Conservation (phyloP, 2,888 invertebrate species). For the Stenolophus ochropezus region DNA sequence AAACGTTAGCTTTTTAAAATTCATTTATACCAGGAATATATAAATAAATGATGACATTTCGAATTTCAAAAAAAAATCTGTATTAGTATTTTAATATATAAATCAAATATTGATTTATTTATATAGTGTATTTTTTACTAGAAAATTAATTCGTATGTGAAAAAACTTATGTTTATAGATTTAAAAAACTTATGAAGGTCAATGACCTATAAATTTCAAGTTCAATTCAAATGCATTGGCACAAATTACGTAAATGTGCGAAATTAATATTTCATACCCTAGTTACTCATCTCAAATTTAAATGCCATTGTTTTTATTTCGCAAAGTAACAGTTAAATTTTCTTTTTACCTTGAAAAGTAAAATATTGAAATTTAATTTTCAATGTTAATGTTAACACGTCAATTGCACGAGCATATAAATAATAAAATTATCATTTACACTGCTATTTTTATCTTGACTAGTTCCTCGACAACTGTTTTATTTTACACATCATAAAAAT, state of each 20-base stretch:
- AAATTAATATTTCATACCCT: background rate
- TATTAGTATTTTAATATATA: too few relatives aligned
- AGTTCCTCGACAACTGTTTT: background rate
- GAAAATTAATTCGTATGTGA: background rate
- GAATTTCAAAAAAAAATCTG: too few relatives aligned
- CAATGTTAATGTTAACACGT: background rate
- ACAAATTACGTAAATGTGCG: background rate
- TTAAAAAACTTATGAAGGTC: too few relatives aligned
- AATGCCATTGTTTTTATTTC: slow-evolving; percentile 17
- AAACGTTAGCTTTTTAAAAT: too few relatives aligned
- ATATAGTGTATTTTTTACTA: too few relatives aligned
- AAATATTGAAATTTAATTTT: slow-evolving; percentile 13
- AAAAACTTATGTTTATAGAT: background rate
- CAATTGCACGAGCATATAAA: background rate
- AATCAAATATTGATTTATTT: too few relatives aligned
- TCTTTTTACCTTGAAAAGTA: slow-evolving; percentile 6
- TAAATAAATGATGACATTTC: too few relatives aligned
- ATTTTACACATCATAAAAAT: background rate
- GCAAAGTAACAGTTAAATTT: background rate
- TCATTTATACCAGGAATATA: too few relatives aligned
- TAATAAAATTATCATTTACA: slow-evolving; percentile 10
- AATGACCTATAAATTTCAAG: background rate
- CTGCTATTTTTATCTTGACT: background rate
- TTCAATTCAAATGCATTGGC: background rate
- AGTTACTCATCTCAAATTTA: background rate